phyloP scores from a whole-genome alignment of 2,888 invertebrate species.

The Drosophila recens region DNA sequence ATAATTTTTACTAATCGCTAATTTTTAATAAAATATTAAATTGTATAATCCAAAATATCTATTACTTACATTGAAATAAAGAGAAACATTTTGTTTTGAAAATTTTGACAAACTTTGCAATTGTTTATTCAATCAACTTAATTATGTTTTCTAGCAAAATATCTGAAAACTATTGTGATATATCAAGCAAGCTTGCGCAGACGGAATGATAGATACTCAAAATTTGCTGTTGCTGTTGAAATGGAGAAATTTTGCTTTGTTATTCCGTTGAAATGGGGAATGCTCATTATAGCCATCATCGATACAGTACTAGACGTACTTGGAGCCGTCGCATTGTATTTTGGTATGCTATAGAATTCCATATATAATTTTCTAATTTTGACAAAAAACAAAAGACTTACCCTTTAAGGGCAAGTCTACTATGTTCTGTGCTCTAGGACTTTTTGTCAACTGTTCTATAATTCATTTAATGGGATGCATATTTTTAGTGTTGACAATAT shows the following conservation, averaged over 20 bases:
- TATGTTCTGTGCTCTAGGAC: background rate
- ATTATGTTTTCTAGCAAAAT: too few relatives aligned
- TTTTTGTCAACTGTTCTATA: background rate
- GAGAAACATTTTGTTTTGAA: too few relatives aligned
- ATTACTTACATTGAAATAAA: too few relatives aligned
- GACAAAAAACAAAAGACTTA: too few relatives aligned
- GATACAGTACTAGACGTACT: background rate
- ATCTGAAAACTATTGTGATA: too few relatives aligned
- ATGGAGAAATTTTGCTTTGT: background rate
- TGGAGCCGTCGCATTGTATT: background rate
- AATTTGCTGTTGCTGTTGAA: background rate
- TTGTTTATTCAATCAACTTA: too few relatives aligned
- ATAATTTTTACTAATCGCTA: too few relatives aligned
- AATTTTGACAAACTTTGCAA: too few relatives aligned
- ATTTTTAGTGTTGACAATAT: background rate
- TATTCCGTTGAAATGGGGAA: background rate
- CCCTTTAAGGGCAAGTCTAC: too few relatives aligned
- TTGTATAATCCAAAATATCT: too few relatives aligned
- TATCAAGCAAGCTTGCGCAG: too few relatives aligned
- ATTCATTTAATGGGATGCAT: background rate
- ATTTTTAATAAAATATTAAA: too few relatives aligned
- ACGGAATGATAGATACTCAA: background rate
- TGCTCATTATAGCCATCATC: background rate
- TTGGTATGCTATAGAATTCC: background rate
- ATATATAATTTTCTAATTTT: background rate